These are phyloP conservation scores for Stictocephala bisonia DNA, from an alignment of 2,888 invertebrate species.

Conservation along the genomic window DNA sequence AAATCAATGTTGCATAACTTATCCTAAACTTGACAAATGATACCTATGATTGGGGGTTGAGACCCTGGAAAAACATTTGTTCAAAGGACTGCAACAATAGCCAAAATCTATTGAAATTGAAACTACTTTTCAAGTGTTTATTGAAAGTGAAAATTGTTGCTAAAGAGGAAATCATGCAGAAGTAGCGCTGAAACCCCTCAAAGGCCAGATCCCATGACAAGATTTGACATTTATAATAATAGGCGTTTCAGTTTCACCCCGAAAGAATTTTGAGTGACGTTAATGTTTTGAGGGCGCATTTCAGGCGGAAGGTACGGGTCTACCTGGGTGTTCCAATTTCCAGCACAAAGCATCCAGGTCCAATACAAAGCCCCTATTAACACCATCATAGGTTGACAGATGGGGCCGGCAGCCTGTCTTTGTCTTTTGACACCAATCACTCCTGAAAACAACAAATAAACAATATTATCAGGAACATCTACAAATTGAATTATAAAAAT, in stretches of 20 bases:
- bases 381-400: slow-evolving; percentile 36
- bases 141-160: no score
- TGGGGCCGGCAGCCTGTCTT: slow-evolving; percentile 11
- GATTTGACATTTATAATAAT: slow-evolving; percentile 35
- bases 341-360: slow-evolving; percentile 16
- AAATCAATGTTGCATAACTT: no score
- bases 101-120: no score
- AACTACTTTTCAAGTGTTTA: no score
- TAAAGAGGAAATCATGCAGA: no score
- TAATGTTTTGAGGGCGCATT: slow-evolving; percentile 37
- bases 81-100: no score
- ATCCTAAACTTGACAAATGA: no score
- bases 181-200: no score
- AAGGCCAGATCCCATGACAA: background rate
- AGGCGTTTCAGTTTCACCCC: slow-evolving; percentile 19
- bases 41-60: no score
- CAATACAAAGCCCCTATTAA: slow-evolving; percentile 23
- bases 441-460: background rate
- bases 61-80: no score
- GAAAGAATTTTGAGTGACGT: slow-evolving; percentile 26
- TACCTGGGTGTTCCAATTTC: slow-evolving; percentile 38
- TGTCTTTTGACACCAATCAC: background rate
- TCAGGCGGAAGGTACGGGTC: slow-evolving; percentile 35
- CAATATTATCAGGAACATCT: background rate
- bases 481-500: background rate